Evolutionary conservation across 2,888 invertebrate species (phyloP), one percentile per base, ranked within the genome.

Genomic region (Hirtodrosophila duncani): DNA sequence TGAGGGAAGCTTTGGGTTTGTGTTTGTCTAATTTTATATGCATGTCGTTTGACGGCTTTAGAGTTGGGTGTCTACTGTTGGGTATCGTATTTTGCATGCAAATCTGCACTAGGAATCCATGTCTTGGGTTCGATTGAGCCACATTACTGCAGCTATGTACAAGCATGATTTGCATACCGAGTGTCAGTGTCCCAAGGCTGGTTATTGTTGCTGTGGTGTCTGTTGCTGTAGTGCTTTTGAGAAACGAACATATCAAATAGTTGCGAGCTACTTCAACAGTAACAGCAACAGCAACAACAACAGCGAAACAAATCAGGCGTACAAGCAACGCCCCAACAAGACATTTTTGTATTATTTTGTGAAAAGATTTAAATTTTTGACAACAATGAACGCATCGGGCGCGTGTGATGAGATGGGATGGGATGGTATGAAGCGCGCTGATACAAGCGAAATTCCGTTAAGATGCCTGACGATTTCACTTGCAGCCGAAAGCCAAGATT

Each of bases 401-500:
- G 38, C 27, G 11, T 30, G 45, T 36, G 29, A 45, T 37, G 45
- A 30, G 29, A 21, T 20, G 13, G 27, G 27, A 33, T 33, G 9
- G n/a, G 9, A 31, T 6, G 18, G 11, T 16, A 20, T 33, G 20
- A 26, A 41, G 41, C n/a, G n/a, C n/a, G n/a, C n/a, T n/a, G n/a
- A n/a, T n/a, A n/a, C n/a, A n/a, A n/a, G n/a, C n/a, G n/a, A n/a
- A 71, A 67, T 68, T 61, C 62, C 55, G 51, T 39, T 30, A 42
- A 48, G 48, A 61, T 62, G 62, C 42, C 31, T 33, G 57, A 46
- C 72, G 69, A 63, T 74, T 74, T 70, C 69, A 72, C 69, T 70
- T 63, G 63, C 70, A 70, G 74, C 59, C 56, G 60, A 57, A 66
- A 60, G 56, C 63, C 63, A 66, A 69, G 66, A 58, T 65, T 55